These are phyloP conservation scores for Drosophila elegans DNA, from an alignment of 1,140 invertebrate genomes.

Conservation along the genomic window DNA sequence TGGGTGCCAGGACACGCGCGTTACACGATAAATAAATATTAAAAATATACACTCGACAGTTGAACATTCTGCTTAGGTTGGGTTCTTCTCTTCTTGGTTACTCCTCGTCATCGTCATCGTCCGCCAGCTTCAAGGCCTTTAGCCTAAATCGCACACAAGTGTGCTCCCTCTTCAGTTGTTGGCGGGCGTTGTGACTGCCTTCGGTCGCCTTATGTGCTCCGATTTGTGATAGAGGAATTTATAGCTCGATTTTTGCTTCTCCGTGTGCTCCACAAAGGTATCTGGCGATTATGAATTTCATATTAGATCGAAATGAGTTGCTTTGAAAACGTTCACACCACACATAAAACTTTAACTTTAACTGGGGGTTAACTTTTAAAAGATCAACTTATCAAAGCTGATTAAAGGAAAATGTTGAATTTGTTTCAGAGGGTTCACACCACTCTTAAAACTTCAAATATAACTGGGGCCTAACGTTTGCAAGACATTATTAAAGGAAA, in stretches of 20 bases:
- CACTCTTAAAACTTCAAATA: no score
- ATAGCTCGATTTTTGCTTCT: constrained; percentile 53
- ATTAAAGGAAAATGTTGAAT: no score
- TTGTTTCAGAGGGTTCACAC: no score
- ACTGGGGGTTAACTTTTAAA: no score
- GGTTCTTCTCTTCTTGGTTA: constrained; percentile 4
- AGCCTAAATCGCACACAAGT: neutral
- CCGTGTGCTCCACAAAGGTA: constrained; percentile 52
- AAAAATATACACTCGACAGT: constrained; percentile 59
- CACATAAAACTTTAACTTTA: no score
- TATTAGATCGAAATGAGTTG: neutral
- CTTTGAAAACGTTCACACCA: no score
- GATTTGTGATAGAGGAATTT: constrained; percentile 76
- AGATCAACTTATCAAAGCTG: no score
- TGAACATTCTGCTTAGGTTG: constrained; percentile 56
- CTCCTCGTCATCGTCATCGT: neutral
- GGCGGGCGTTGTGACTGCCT: constrained; percentile 20
- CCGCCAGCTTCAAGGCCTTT: neutral
- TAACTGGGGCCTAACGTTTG: no score
- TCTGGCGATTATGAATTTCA: constrained; percentile 22
- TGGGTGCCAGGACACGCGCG: constrained; percentile 18
- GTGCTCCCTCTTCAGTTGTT: constrained; percentile 49
- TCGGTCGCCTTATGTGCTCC: constrained; percentile 66
- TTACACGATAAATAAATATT: constrained; percentile 56
- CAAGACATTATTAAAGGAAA: no score